Conservation (phyloP, 2,113 vertebrate genomes). For the Pteruthius melanotis region DNA sequence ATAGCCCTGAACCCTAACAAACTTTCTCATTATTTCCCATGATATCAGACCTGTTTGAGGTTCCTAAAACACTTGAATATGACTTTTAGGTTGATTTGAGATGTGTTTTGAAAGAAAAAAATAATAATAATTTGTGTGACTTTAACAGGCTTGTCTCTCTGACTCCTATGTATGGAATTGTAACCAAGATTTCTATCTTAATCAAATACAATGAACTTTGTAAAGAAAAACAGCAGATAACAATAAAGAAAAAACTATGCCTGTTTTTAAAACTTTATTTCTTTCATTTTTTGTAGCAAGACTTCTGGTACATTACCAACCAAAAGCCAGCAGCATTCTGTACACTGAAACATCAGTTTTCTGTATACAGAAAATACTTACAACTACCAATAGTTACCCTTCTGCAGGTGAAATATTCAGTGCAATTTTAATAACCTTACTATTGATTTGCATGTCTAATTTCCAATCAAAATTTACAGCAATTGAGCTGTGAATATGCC, state of each 20-base stretch:
- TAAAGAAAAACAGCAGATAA: not conserved
- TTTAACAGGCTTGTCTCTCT: not conserved
- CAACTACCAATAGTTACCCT: conserved; percentile 12
- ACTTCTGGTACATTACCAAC: not conserved
- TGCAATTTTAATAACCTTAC: conserved; percentile 21
- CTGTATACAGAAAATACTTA: not conserved
- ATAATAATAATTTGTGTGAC: not conserved
- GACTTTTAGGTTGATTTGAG: not conserved
- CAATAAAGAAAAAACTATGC: not conserved
- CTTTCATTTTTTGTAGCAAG: not conserved
- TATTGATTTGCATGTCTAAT: conserved; percentile 21
- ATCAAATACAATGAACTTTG: not conserved
- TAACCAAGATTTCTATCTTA: not conserved
- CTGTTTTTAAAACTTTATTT: not conserved
- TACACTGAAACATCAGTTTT: not conserved
- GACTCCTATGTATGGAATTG: not conserved
- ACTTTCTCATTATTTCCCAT: not conserved
- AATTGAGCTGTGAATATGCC: not conserved
- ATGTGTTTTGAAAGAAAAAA: not conserved
- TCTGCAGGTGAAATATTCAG: not conserved
- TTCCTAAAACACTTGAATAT: not conserved
- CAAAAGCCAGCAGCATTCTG: not conserved
- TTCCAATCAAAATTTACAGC: conserved; percentile 29
- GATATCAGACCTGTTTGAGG: not conserved
- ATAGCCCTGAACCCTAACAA: not conserved